Evolutionary conservation across 35 echinoderm and acorn worm species (phyloP), one percentile per base, ranked within the genome.

Genomic region (Ptychodera flava): DNA sequence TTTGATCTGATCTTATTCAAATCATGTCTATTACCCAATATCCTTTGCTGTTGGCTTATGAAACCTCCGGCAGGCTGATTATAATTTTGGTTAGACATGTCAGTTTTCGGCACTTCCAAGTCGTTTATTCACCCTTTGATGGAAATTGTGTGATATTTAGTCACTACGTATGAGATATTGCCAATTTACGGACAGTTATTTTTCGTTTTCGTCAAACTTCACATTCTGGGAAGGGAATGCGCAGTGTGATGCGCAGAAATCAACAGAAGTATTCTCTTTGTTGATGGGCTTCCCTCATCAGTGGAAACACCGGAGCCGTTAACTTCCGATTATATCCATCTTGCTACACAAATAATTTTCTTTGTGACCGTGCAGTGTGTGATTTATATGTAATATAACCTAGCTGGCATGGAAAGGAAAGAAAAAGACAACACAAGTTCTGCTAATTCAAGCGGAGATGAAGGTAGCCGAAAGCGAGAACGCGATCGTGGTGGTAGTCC

Each of bases 371-470:
- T n/a, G n/a, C n/a, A n/a, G n/a, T n/a, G n/a, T n/a, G n/a, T n/a
- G n/a, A n/a, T n/a, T n/a, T n/a, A n/a, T n/a, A n/a, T n/a, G n/a
- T n/a, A n/a, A 64, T 12, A 22, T 64, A 64, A 64, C 6, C 22
- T 64, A 64, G 22, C 45, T 6, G 34, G 27, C 32, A 97, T 97
- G 94, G 94, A 97, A 53, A 91, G 91, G 76, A 97, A 97, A 34
- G 94, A 93, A 80, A 97, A 91, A 33, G 91, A 93, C 22, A 64
- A 64, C 45, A 22, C 45, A 64, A 64, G 45, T 64, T 64, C 45
- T 31, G 82, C 78, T 31, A 86, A 80, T 64, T 79, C 85, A 29
- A 91, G 85, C 83, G 89, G 86, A 31, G 94, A 97, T 86, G 91
- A 90, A 45, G 36, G 22, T 87, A 86, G 77, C 88, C 85, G 89